Conservation (phyloP, 2,888 invertebrate genomes). For the Dichetophora obliterata region DNA sequence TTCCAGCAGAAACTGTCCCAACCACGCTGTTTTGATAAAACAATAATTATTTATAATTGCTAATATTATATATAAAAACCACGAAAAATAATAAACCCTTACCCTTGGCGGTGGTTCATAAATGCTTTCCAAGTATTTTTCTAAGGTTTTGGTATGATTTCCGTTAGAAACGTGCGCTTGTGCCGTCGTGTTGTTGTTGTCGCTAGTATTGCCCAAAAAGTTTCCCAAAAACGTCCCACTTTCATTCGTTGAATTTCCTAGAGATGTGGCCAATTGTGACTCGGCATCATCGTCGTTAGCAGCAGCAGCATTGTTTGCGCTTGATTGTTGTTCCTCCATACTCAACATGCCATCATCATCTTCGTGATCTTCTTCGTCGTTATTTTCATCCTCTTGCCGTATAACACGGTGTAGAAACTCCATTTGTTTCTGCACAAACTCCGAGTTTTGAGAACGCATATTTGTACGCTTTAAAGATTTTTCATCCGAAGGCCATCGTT, state of each 20-base stretch:
- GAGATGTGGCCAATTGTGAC: not conserved
- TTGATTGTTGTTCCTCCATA: conserved; percentile 48
- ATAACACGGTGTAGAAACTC: conserved; percentile 74
- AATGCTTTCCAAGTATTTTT: conserved; percentile 39
- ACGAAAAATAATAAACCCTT: conserved; percentile 34
- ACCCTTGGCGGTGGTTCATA: conserved; percentile 63
- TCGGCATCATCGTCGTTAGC: conserved; percentile 6
- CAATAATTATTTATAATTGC: not conserved
- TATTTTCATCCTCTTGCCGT: conserved; percentile 43
- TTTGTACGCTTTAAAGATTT: conserved; percentile 68
- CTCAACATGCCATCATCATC: conserved; percentile 14
- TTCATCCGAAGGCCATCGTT: conserved; percentile 56
- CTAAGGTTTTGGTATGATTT: conserved; percentile 34
- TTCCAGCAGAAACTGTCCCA: conserved; percentile 91
- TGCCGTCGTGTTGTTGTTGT: not conserved
- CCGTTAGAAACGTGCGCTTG: not conserved
- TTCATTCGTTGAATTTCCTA: conserved; percentile 21
- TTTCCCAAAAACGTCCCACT: conserved; percentile 3
- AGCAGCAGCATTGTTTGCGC: conserved; percentile 43
- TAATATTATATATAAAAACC: not conserved
- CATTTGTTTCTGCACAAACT: conserved; percentile 75
- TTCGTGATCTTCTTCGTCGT: conserved; percentile 36
- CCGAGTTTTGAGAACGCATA: conserved; percentile 76
- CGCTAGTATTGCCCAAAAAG: conserved; percentile 18
- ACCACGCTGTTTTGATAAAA: conserved; percentile 67